phyloP scores from a whole-genome alignment of 2,888 invertebrate species.

The Nasonovia ribisnigri region DNA sequence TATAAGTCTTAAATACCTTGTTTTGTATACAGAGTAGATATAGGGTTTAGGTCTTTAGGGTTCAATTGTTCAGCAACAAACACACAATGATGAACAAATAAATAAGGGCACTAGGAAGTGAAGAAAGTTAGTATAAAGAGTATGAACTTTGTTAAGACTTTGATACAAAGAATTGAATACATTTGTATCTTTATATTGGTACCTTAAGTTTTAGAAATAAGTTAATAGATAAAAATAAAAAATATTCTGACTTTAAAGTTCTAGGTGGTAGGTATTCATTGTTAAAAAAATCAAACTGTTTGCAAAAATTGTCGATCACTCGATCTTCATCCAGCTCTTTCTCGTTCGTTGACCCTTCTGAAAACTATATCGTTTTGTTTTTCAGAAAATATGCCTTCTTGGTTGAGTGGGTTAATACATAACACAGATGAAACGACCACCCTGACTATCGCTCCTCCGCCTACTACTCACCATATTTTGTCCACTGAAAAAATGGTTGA shows the following conservation, averaged over 20 bases:
- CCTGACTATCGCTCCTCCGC: background rate
- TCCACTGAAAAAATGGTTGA: background rate
- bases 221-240: background rate
- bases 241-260: background rate
- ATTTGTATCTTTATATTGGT: background rate
- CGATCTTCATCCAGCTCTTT: background rate
- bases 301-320: background rate
- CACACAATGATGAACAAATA: too few species aligned
- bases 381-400: constrained; percentile 56
- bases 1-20: too few species aligned
- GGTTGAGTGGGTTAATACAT: constrained; percentile 49
- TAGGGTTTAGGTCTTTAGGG: too few species aligned
- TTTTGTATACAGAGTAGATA: too few species aligned
- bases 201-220: too few species aligned
- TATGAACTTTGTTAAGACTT: background rate
- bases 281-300: background rate
- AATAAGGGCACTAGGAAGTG: too few species aligned
- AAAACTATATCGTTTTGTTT: background rate
- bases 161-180: background rate
- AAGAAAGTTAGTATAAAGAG: too few species aligned
- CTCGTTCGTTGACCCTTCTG: background rate
- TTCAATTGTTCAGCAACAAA: too few species aligned
- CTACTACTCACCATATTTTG: background rate
- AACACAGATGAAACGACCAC: constrained; percentile 3
- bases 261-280: background rate